Percentiles rank a stretch among this genome's conserved stretches.
These are phyloP conservation scores for Podarcis lilfordi DNA, from an alignment of 2,797 vertebrate genomes.

Conservation along the genomic window DNA sequence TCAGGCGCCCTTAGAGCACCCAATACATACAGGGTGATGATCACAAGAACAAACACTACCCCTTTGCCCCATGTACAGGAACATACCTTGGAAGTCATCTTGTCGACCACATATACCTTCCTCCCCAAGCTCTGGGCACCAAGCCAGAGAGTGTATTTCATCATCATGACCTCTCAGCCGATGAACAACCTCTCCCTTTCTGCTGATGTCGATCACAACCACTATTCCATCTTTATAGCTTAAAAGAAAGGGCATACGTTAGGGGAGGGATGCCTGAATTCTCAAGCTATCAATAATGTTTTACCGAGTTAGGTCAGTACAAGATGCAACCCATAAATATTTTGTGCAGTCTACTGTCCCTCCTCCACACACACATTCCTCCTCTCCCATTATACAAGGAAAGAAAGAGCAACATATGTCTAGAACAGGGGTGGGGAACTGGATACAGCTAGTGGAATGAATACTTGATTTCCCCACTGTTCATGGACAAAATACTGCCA, in stretches of 20 bases:
- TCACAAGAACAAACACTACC: neutral
- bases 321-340: neutral
- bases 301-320: neutral
- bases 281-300: neutral
- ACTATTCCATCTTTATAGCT: constrained; percentile 98
- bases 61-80: neutral
- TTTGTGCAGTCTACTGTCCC: neutral
- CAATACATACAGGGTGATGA: neutral
- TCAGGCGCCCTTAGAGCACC: neutral
- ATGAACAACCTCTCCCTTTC: constrained; percentile 88
- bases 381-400: neutral
- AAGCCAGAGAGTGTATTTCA: constrained; percentile 93
- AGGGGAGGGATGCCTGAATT: neutral
- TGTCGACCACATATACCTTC: constrained; percentile 69
- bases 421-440: neutral
- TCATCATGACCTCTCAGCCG: constrained; percentile 94
- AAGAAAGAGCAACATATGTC: neutral
- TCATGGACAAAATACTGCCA: no score
- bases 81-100: constrained; percentile 83
- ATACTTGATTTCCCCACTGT: no score
- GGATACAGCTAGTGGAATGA: no score
- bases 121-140: constrained; percentile 87
- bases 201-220: constrained; percentile 90
- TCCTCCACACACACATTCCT: neutral
- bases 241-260: constrained; percentile 26